Evolutionary conservation across 2,888 invertebrate species (phyloP), one percentile per base, ranked within the genome.

Genomic region (Xiphydria camelus): DNA sequence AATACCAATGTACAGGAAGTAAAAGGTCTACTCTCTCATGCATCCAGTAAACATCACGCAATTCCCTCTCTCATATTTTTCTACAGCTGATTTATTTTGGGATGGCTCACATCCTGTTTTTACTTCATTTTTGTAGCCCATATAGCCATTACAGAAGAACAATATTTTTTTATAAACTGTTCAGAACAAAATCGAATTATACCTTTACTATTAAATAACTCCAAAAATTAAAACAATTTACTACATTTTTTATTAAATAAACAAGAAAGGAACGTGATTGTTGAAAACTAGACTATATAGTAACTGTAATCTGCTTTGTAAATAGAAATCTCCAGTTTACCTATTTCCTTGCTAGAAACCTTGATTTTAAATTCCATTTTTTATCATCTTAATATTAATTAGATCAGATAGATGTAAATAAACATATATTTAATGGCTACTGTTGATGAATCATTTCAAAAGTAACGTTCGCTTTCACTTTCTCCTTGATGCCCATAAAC

Each of bases 401-500:
- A n/a, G n/a, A n/a, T n/a, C n/a, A n/a, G n/a, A n/a, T n/a, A n/a
- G n/a, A n/a, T n/a, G n/a, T n/a, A n/a, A n/a, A n/a, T n/a, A n/a
- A n/a, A n/a, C n/a, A n/a, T n/a, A n/a, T n/a, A n/a, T n/a, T n/a
- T n/a, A n/a, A 23, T 18, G 34, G 12, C 31, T 15, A 31, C 18
- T 31, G 14, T 23, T 38, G 31, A 44, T 44, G 10, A 7, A 21
- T 21, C 31, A 19, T 31, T 38, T 36, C 38, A 31, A 37, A 42
- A 43, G 31, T 38, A 31, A 22, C 43, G 29, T 21, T 38, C 19
- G 22, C 43, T 44, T 44, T 44, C 43, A 44, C 43, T 44, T 44
- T 44, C 43, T 38, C 43, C 31, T 38, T 22, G 36, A 29, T 37
- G 37, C 25, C 12, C 19, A 31, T 26, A 6, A 26, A 5, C 12